Evolutionary conservation across 2,113 vertebrate species (phyloP).

Genomic region (Siniperca knerii): DNA sequence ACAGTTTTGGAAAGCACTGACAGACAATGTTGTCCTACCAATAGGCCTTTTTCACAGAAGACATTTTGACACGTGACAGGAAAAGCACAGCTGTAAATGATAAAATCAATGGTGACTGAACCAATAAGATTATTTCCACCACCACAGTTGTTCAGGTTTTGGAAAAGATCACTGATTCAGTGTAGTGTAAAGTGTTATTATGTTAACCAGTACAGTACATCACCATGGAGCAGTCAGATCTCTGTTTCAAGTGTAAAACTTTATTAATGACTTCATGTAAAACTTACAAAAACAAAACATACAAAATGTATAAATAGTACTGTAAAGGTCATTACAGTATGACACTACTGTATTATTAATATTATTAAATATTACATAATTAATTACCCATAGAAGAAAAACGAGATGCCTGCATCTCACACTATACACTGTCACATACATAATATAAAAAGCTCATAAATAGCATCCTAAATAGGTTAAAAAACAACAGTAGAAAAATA

Average conservation of each 20-base stretch:
- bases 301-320: constrained; percentile 69
- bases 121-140: background rate
- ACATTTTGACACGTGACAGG: too few species aligned
- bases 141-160: background rate
- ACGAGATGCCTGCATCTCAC: constrained; percentile 70
- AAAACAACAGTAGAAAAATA: constrained; percentile 56
- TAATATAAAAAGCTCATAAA: constrained; percentile 71
- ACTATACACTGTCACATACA: constrained; percentile 39
- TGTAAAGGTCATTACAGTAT: constrained; percentile 23
- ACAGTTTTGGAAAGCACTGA: too few species aligned
- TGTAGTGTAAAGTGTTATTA: background rate
- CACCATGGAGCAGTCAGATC: background rate
- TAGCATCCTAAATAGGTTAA: constrained; percentile 62
- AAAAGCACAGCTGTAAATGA: too few species aligned
- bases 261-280: constrained; percentile 56
- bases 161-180: background rate
- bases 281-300: constrained; percentile 45
- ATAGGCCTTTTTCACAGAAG: too few species aligned
- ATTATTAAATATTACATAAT: constrained; percentile 68
- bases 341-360: constrained; percentile 59
- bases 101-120: too few species aligned
- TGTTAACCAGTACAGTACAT: background rate
- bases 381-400: constrained; percentile 30
- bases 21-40: too few species aligned
- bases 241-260: constrained; percentile 33